Percentiles rank a stretch among this genome's conserved stretches.
Conservation (phyloP, 2,113 vertebrate species). For the Ovis aries region ARS-UI_Ramb_v3.0 NC_056060.1:86313501-86314000, state of each 20-base stretch:
- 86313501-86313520: neutral
- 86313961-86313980: neutral
- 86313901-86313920: neutral
- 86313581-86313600: neutral
- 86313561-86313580: neutral
- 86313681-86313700: neutral
- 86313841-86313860: neutral
- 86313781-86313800: neutral
- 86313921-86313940: neutral
- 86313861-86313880: rapidly evolving
- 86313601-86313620: neutral
- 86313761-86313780: neutral
- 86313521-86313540: neutral
- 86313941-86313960: neutral
- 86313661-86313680: neutral
- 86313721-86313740: neutral
- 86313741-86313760: neutral
- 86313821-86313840: neutral
- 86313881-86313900: neutral
- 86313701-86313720: neutral
- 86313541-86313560: neutral
- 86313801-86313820: neutral
- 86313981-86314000: neutral
- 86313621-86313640: neutral
- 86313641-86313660: neutral